A percentile compares a stretch with the other conserved stretches of the same genome.
Evolutionary conservation across 2,888 invertebrate genomes (phyloP).

Genomic region (Elysia crispata): DNA sequence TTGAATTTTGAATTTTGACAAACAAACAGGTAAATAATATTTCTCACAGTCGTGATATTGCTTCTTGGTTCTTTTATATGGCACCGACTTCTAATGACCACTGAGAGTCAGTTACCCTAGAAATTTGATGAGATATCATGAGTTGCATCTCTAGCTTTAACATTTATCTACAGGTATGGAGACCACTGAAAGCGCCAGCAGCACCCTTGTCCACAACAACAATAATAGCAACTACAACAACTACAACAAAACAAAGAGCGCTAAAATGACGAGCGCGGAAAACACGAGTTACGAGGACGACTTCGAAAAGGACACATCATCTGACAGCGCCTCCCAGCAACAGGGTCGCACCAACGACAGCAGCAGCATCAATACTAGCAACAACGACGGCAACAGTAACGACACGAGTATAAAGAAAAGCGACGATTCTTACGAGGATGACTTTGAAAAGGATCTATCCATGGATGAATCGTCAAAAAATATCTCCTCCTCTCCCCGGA

Average conservation of each 20-base stretch:
- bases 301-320: slow-evolving; percentile 63
- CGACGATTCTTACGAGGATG: slow-evolving; percentile 57
- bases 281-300: slow-evolving; percentile 58
- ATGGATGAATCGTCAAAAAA: slow-evolving; percentile 47
- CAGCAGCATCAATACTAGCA: slow-evolving; percentile 5
- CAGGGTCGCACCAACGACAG: too few species aligned
- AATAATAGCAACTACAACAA: slow-evolving; percentile 6
- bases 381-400: slow-evolving; percentile 16
- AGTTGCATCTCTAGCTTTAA: too few species aligned
- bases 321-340: slow-evolving; percentile 44
- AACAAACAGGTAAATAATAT: too few species aligned
- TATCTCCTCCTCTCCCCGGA: neutral
- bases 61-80: too few species aligned
- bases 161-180: too few species aligned
- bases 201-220: neutral
- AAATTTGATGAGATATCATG: too few species aligned
- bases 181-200: too few species aligned
- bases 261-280: slow-evolving; percentile 6
- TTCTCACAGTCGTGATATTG: too few species aligned
- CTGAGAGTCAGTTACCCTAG: too few species aligned
- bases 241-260: too few species aligned
- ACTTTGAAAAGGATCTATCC: slow-evolving; percentile 64
- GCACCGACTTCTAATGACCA: too few species aligned
- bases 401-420: neutral
- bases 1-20: too few species aligned